Evolutionary conservation across 2,888 invertebrate species (phyloP).

Genomic region (Strigamia transsilvanica): DNA sequence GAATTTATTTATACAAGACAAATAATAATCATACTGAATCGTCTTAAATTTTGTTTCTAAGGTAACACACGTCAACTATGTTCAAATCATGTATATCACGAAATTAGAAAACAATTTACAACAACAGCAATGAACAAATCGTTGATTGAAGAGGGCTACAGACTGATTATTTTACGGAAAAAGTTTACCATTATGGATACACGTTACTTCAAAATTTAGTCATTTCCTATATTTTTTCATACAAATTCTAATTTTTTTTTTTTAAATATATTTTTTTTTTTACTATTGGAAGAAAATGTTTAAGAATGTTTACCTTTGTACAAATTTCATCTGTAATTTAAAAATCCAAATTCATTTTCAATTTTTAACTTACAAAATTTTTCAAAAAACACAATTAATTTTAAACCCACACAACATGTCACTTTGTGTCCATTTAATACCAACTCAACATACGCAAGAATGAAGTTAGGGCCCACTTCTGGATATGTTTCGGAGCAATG

Average conservation of each 20-base stretch:
- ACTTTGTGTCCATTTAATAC: background rate
- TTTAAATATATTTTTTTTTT: background rate
- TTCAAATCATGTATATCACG: background rate
- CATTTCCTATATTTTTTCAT: background rate
- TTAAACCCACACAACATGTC: background rate
- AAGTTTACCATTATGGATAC: background rate
- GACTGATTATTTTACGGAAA: constrained; percentile 20
- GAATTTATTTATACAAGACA: background rate
- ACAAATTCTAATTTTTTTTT: background rate
- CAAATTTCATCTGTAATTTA: constrained; percentile 9
- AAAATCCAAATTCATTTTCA: background rate
- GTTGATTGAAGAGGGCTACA: constrained; percentile 27
- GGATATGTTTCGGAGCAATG: constrained; percentile 3
- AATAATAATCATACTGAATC: background rate
- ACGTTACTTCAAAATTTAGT: background rate
- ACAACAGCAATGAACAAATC: constrained; percentile 28
- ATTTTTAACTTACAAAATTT: background rate
- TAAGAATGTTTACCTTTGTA: background rate
- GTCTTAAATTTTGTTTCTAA: constrained; percentile 5
- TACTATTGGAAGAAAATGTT: background rate
- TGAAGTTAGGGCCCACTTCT: background rate
- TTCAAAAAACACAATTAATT: constrained; percentile 1
- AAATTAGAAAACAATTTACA: constrained; percentile 21
- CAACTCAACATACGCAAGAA: background rate
- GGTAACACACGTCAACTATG: background rate